Percentiles rank a stretch among this genome's conserved stretches.
Conservation (phyloP, 2,888 invertebrate species). For the Panorpa germanica region DNA sequence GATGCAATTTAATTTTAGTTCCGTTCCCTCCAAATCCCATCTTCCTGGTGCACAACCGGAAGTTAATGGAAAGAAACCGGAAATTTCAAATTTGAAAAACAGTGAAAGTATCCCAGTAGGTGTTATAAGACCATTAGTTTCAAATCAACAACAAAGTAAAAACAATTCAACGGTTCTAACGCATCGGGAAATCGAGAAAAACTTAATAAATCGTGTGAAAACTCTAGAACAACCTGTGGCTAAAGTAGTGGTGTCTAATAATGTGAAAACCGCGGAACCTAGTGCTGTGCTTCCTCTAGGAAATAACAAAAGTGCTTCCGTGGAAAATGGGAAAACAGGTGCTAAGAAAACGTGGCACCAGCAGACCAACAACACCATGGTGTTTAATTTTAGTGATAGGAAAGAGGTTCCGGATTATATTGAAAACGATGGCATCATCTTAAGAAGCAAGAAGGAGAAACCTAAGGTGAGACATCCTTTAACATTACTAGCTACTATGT, state of each 20-base stretch:
- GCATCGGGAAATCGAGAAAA: conserved; percentile 45
- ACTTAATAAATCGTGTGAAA: conserved; percentile 44
- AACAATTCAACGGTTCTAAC: conserved; percentile 23
- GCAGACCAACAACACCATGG: conserved; percentile 44
- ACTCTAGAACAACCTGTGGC: conserved; percentile 30
- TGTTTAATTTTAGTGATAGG: conserved; percentile 72
- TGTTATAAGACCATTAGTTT: conserved; percentile 29
- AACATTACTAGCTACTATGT: neutral
- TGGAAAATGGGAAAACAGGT: no score
- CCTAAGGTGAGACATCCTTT: conserved; percentile 43
- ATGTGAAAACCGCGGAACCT: conserved; percentile 19
- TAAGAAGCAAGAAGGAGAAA: conserved; percentile 42
- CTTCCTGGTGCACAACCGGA: conserved; percentile 18
- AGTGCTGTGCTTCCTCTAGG: conserved; percentile 20
- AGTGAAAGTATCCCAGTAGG: conserved; percentile 28
- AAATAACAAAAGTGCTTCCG: no score
- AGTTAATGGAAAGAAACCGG: conserved; percentile 11
- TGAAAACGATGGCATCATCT: conserved; percentile 68
- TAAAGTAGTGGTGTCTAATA: conserved; percentile 23
- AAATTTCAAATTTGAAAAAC: conserved; percentile 3
- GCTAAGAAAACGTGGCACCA: conserved; percentile 15
- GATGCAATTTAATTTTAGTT: conserved; percentile 28
- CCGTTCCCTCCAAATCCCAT: conserved; percentile 16
- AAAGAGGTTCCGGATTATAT: conserved; percentile 83
- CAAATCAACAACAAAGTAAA: conserved; percentile 10